Base-by-base conservation (phyloP, 2,113 vertebrate genomes). In the Cheirogaleus medius region DNA sequence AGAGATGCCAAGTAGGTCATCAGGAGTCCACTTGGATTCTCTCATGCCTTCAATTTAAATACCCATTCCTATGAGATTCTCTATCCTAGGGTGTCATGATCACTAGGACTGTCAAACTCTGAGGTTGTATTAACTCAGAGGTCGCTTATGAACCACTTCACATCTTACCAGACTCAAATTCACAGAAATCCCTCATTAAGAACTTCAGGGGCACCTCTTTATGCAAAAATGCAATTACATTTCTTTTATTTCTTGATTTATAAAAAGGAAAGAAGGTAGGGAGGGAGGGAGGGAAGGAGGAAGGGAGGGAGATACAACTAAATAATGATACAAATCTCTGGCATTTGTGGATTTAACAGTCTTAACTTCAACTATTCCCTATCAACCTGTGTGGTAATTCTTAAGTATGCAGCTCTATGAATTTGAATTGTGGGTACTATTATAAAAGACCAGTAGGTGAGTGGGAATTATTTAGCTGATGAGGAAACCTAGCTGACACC, bases 131-230 rank as follows among this genome's bases (percentile, higher is more conserved):
- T 54, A 95, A 97, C 90, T 58, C 90, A 58, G 49, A 97, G 25
- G 49, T 95, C 90, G 95, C 93, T 96, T 94, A 81, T 6, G 82
- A 97, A 71, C 77, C 93, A 98, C 49, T 80, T 82, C 63, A 54
- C 2, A 0, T 49, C 84, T 94, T 29, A 3, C 81, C n/a, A 96
- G 47, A 69, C 97, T 98, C 91, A 95, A 93, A 80, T 90, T 97
- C 90, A 98, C 88, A 94, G 54, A 93, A 66, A 37, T 54, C 29
- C 85, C 96, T 97, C 90, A 64, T 92, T 95, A 95, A 95, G 54
- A 97, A 91, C 68, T 87, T 97, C 95, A 95, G 49, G 96, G 97
- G 82, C 49, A 86, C 78, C 68, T 34, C 54, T 58, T 68, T 81
- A 84, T 4, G 1, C 0, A 44, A 6, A 97, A 76, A 0, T 13